Evolutionary conservation across 1,140 invertebrate species (phyloP).

Genomic region (Glomeris maerens): DNA sequence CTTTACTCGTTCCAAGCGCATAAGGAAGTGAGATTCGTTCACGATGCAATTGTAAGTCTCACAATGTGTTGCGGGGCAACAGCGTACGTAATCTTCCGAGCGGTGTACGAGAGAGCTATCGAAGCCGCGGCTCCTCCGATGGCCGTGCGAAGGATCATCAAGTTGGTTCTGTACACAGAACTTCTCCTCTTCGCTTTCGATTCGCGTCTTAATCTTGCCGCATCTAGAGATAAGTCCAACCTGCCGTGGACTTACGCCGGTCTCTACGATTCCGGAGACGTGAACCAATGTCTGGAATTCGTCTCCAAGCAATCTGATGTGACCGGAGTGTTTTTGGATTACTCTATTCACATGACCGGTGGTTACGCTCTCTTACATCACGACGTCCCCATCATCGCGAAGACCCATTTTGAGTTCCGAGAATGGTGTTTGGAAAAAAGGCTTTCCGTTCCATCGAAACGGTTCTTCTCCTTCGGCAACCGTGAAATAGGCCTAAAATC

Average conservation of each 20-base stretch:
- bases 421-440: slow-evolving; percentile 20
- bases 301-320: slow-evolving; percentile 21
- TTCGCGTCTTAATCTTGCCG: slow-evolving; percentile 8
- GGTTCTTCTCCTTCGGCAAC: too few species aligned
- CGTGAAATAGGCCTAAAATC: too few species aligned
- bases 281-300: slow-evolving; percentile 24
- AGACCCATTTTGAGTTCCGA: slow-evolving; percentile 24
- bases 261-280: slow-evolving; percentile 18
- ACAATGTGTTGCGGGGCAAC: background rate
- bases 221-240: slow-evolving; percentile 9
- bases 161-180: slow-evolving; percentile 15
- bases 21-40: slow-evolving; percentile 25
- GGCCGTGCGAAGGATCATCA: background rate
- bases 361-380: slow-evolving; percentile 23
- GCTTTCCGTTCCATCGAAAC: background rate
- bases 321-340: slow-evolving; percentile 25
- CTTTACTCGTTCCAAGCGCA: slow-evolving; percentile 22
- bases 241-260: slow-evolving; percentile 21
- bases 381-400: slow-evolving; percentile 23
- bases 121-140: background rate
- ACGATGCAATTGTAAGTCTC: slow-evolving; percentile 20
- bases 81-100: background rate
- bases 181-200: slow-evolving; percentile 6
- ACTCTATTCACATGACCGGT: slow-evolving; percentile 22
- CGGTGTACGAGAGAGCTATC: background rate